Evolutionary conservation across 1,140 invertebrate genomes (phyloP), one percentile per base, ranked within the genome.

Genomic region (Heterodera carotae): DNA sequence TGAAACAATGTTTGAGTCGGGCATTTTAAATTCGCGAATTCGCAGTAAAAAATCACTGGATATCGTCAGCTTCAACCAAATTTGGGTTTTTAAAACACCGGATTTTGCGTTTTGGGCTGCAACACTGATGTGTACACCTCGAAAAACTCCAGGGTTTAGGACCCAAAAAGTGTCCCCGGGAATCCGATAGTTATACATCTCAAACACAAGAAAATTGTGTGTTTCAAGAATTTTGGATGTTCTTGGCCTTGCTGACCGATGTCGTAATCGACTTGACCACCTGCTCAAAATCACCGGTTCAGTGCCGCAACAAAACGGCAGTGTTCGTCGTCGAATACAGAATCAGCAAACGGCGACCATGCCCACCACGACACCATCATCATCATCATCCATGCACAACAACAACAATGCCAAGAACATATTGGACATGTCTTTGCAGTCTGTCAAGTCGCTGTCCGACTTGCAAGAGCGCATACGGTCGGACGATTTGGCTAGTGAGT

Each of bases 361-460:
- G 33, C 4, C 12, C 27, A 18, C 29, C 4, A 10, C 27, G 31
- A 31, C 27, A 66, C 29, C 29, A 10, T 66, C 62, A 27, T 6
- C 62, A 29, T 27, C 10, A 62, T 62, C 7, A 8, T 62, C 29
- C 60, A 62, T 43, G 39, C 6, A 12, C 39, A 43, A 43, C 39
- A 43, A 43, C 6, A 43, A 43, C 39, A 12, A 43, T 12, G 39
- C 6, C 0, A 43, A 6, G 5, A 56, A 22, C 48, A 69, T 33
- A 10, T 69, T 75, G 62, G 73, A 75, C 62, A 33, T 36, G 39
- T 75, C 73, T 6, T 75, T 18, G 18, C 64, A 36, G 33, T 77
- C 76, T 2, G 67, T 77, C 2, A 77, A 77, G 53, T 71, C 69
- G 18, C 29, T 77, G 25, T 33, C n/a, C 0, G 76, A 77, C 31